phyloP scores from a whole-genome alignment of 1,140 invertebrate species.

The Macrobrachium nipponense region DNA sequence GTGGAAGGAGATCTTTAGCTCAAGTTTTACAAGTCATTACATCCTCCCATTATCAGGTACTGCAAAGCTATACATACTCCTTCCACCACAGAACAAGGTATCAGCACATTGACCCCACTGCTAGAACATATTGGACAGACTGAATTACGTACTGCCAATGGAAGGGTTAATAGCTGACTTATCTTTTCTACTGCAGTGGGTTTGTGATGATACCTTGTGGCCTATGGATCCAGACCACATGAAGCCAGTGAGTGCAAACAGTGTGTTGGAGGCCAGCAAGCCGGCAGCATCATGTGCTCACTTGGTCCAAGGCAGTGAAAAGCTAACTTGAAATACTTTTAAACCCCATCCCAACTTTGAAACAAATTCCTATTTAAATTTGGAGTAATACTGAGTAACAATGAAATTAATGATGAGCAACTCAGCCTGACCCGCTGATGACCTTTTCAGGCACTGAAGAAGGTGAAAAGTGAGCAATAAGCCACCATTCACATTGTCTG shows the following conservation, averaged over 20 bases:
- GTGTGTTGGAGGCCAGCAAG: conserved; percentile 64
- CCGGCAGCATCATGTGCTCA: conserved; percentile 61
- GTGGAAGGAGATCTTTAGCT: conserved; percentile 55
- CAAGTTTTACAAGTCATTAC: conserved; percentile 43
- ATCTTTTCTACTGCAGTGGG: conserved; percentile 39
- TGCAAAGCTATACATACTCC: conserved; percentile 51
- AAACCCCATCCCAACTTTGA: conserved; percentile 38
- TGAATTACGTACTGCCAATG: conserved; percentile 28
- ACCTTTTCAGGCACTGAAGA: conserved; percentile 43
- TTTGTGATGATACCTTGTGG: conserved; percentile 62
- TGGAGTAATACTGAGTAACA: conserved; percentile 28
- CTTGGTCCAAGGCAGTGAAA: conserved; percentile 59
- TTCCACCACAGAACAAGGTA: conserved; percentile 62
- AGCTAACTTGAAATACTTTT: conserved; percentile 43
- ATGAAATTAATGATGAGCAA: background rate
- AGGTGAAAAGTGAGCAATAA: conserved; percentile 59
- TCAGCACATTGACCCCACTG: conserved; percentile 51
- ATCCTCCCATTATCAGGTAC: conserved; percentile 59
- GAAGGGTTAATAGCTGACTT: conserved; percentile 44
- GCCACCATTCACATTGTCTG: conserved; percentile 62
- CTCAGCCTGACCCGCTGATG: conserved; percentile 28
- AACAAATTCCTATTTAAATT: conserved; percentile 22
- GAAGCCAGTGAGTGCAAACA: conserved; percentile 64
- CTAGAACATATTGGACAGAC: conserved; percentile 34
- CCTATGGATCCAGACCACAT: conserved; percentile 61